Base-by-base conservation (phyloP, 2,888 invertebrate species). In the Scaptomyza reducta region DNA sequence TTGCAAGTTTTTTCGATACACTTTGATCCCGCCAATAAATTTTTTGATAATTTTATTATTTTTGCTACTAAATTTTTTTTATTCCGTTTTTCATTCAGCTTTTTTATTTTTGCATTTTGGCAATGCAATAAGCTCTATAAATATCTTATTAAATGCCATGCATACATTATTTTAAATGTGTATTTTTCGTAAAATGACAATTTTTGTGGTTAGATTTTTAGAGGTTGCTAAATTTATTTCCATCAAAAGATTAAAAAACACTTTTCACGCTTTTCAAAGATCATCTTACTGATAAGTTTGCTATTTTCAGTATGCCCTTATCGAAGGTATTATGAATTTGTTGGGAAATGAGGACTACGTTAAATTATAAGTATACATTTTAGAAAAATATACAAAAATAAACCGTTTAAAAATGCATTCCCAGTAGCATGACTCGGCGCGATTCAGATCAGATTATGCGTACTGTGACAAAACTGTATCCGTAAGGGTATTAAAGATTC, bases 51-150 rank as follows among this genome's bases (percentile, higher is more conserved):
- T 88, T 88, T 80, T 70, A 72, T 86, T 74, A 70, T 81, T 73
- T 73, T 66, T 80, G 74, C 68, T 78, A 72, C 76, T 77, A 66
- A 74, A 79, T 56, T 45, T 46, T 55, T 66, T 9, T 31, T 22
- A 2, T 22, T 22, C 11, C 55, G 47, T 42, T 60, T 77, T 78
- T 69, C 75, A 74, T 74, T 74, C 64, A 64, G 40, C 16, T 40
- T 64, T 54, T 45, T 60, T 74, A 66, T 66, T 70, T 68, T 60
- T 76, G 74, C 65, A 70, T 73, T 72, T 68, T 53, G 55, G 27
- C 77, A 77, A 87, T 89, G 84, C 86, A 87, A 86, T 82, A 88
- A 89, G 79, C 78, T 71, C 82, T 89, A 89, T 82, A 89, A 88
- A 89, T 87, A 86, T 83, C 67, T 83, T 61, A 76, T 73, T 67